Base-by-base conservation (phyloP, 2,888 invertebrate species). In the Kuschelorhynchus macadamiae region DNA sequence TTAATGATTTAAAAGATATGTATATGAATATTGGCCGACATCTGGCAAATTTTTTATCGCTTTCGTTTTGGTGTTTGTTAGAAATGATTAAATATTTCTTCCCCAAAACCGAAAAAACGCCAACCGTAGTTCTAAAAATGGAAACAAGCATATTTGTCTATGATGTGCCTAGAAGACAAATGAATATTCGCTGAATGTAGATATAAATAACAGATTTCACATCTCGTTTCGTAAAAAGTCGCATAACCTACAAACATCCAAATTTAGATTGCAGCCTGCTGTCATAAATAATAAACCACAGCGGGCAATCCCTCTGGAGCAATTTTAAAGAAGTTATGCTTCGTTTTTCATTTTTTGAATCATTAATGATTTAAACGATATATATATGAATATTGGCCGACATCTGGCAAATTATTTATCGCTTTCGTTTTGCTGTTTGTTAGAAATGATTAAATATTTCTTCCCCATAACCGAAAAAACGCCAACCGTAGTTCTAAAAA, bases 341-440 rank as follows among this genome's bases (percentile, higher is more conserved):
- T 44, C 52, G 61, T 47, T 63, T 63, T 63, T 55, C 47, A 63
- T 63, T 52, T 49, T 63, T 49, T 56, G 64, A 64, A 64, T 64
- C 56, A 64, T 64, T 64, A 64, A 64, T 56, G 64, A 17, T 41
- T 41, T 30, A 50, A 56, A 64, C 16, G 56, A 56, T 49, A 56
- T 56, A 56, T 47, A 49, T 56, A 49, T 55, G 62, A 63, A 63
- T 63, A 63, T 63, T 47, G 53, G 53, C 46, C 64, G 56, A 64
- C 64, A 64, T 64, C 64, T 64, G 64, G 64, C 49, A 21, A 18
- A 42, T 36, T 63, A 53, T 62, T 63, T 64, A 20, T 30, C 44
- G 46, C 42, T 50, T 52, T 21, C 44, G 42, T 33, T 61, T 62
- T 44, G 14, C 20, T 25, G 4, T 36, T 36, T 36, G 36, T 36